These are phyloP conservation scores for Holothuria leucospilota DNA, from an alignment of 53 echinoderm and acorn worm species.

Conservation along the genomic window DNA sequence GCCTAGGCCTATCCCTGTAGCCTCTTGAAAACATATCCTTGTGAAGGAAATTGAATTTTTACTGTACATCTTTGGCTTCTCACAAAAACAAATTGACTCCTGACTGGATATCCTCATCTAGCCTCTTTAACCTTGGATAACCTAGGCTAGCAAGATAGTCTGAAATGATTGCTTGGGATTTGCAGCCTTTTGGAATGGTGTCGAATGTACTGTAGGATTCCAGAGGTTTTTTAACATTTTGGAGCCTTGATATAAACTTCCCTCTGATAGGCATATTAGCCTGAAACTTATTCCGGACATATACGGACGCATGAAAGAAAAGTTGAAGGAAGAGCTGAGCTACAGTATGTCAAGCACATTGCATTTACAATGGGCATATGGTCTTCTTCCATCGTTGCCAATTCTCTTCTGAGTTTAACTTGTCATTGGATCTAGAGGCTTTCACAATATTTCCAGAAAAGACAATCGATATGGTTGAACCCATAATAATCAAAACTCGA, in stretches of 20 bases:
- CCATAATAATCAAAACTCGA: no score
- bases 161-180: constrained; percentile 45
- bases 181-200: constrained; percentile 31
- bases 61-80: no score
- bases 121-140: background rate
- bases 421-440: constrained; percentile 55
- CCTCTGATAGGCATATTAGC: constrained; percentile 16
- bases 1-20: no score
- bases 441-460: no score
- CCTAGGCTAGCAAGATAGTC: background rate
- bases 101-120: background rate
- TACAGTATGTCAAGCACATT: background rate
- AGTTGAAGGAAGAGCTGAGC: no score
- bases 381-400: constrained; percentile 14
- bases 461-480: no score
- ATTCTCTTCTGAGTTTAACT: constrained; percentile 11
- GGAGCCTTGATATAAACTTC: constrained; percentile 32
- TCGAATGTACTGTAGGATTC: constrained; percentile 33
- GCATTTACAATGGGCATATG: no score
- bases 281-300: no score
- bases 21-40: no score
- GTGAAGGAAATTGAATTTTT: no score
- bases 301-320: no score
- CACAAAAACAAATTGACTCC: no score
- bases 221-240: constrained; percentile 2